Evolutionary conservation across 2,888 invertebrate species (phyloP).

Genomic region (Carabus problematicus): DNA sequence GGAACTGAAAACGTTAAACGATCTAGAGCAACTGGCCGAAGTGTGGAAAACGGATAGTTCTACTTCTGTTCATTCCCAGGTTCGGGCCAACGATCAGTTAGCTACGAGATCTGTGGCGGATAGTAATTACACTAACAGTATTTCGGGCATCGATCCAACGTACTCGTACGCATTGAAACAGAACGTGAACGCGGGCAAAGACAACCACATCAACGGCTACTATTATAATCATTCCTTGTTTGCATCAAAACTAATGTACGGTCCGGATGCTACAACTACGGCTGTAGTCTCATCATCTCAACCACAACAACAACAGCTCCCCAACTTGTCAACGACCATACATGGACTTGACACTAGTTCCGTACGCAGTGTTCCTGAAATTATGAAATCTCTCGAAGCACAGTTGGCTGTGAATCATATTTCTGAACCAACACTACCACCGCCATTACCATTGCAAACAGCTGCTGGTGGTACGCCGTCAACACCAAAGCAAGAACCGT

Average conservation of each 20-base stretch:
- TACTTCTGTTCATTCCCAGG: conserved; percentile 12
- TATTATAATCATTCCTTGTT: conserved; percentile 34
- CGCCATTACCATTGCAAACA: background rate
- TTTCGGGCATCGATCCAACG: background rate
- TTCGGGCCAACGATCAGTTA: background rate
- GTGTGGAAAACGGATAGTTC: conserved; percentile 64
- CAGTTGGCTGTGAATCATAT: conserved; percentile 62
- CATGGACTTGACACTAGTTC: background rate
- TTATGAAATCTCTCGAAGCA: conserved; percentile 75
- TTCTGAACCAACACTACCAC: conserved; percentile 46
- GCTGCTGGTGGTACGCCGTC: conserved; percentile 13
- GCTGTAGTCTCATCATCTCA: no score
- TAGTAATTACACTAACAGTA: no score
- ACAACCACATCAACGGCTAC: conserved; percentile 24
- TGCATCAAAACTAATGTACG: conserved; percentile 17
- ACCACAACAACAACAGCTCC: no score
- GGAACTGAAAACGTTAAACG: conserved; percentile 90
- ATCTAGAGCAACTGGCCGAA: conserved; percentile 88
- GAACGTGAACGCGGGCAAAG: conserved; percentile 9
- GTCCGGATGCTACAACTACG: background rate
- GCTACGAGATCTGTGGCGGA: no score
- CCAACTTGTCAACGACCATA: no score
- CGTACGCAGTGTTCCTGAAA: conserved; percentile 73
- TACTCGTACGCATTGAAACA: conserved; percentile 7
- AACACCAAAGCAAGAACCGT: conserved; percentile 46